Evolutionary conservation across 2,888 invertebrate genomes (phyloP), one percentile per base, ranked within the genome.

Genomic region (Pherbina coryleti): DNA sequence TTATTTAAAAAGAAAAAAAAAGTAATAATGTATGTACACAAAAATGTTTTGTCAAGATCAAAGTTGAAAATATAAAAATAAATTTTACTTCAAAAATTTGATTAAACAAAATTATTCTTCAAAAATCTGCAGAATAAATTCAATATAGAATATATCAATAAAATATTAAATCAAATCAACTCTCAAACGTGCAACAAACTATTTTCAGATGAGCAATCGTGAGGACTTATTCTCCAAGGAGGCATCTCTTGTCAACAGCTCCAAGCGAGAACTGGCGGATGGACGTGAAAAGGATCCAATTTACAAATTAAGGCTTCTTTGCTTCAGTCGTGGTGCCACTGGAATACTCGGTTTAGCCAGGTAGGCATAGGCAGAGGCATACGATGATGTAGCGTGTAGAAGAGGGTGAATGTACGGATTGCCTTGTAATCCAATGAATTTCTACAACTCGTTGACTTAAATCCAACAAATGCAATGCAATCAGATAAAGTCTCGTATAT

Each of bases 291-390:
- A 93, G 78, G 96, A 97, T 88, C 94, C 96, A 0, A 90, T 97
- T 77, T 95, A 98, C 90, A 94, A 94, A 87, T 90, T 98, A 82
- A 92, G 98, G 70, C 91, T 96, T 81, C 91, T 95, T 81, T 97
- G 98, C 88, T 91, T 98, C 74, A 91, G 95, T 1, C 92, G 97
- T 79, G 98, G 98, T 25, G 95, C 97, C 37, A 93, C 93, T 34
- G 98, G 98, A 75, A 97, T 98, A 86, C 92, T 98, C 84, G 96
- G 95, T 1, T 91, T 98, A 67, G 95, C 95, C 84, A 94, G 96
- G 95, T 96, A 89, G 90, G 90, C 86, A 78, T 49, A 44, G n/a
- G 71, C 3, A 5, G 22, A 11, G 22, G 8, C 1, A 2, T 31
- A 3, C 3, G 64, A n/a, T 17, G 64, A 31, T 28, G 28, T 3